Base-by-base conservation (phyloP, 2,797 vertebrate species). In the Rhabdophis nuchalis region DNA sequence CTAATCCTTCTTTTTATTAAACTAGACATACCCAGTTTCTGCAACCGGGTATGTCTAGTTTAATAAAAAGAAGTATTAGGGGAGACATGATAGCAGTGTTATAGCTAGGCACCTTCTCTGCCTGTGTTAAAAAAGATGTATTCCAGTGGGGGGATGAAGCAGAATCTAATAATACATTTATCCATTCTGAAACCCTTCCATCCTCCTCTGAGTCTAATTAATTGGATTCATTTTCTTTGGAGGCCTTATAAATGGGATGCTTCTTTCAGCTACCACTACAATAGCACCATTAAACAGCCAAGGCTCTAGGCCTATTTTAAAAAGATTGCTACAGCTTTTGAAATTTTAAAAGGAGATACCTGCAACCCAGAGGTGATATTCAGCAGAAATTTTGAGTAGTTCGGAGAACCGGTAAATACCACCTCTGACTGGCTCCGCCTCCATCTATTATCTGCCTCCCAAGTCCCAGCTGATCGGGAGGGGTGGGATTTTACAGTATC, bases 81-180 rank as follows among this genome's bases (percentile, higher is more conserved):
- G n/a, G n/a, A n/a, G n/a, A n/a, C n/a, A n/a, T n/a, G n/a, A n/a
- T n/a, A n/a, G n/a, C n/a, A n/a, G n/a, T n/a, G n/a, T n/a, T n/a
- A n/a, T 88, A 93, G 23, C 64, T 46, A 96, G 90, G 96, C 96
- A 97, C 96, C 96, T 97, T 96, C 93, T 96, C 94, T 0, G 61
- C 94, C 92, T 96, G 96, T 96, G 96, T 96, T 96, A 95, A 95
- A 96, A 96, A 96, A 92, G 93, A 95, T 95, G 92, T 96, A 93
- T 94, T 96, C 95, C 94, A 87, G 90, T 96, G 95, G 96, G 94
- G 96, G 95, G 95, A 95, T 94, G 94, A 96, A 92, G 93, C 94
- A 95, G 94, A 94, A 97, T 96, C 95, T 95, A 94, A 94, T 96
- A 92, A 92, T 93, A 90, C 93, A 96, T 95, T 96, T 96, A 94